Conservation (phyloP, 2,888 invertebrate species). For the Microdon myrmicae region DNA sequence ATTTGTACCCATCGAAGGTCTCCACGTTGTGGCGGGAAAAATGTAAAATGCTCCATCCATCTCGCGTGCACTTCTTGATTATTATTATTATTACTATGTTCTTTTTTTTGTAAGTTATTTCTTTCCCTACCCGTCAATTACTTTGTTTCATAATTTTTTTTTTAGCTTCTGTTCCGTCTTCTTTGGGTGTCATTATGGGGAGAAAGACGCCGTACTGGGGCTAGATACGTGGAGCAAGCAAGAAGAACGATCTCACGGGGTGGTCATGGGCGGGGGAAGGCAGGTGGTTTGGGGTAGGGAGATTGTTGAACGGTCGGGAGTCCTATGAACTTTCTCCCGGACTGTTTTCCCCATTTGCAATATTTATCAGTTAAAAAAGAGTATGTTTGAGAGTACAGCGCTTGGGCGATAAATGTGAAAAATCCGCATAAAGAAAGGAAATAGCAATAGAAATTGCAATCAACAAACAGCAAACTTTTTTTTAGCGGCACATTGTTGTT, state of each 20-base stretch:
- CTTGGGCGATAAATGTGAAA: slow-evolving; percentile 18
- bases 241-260: slow-evolving; percentile 12
- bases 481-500: too few species aligned
- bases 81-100: background rate
- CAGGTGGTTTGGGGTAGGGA: slow-evolving; percentile 9
- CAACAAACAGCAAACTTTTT: slow-evolving; percentile 25
- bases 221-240: too few species aligned
- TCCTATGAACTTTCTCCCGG: slow-evolving; percentile 40
- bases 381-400: slow-evolving; percentile 19
- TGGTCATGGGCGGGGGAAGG: slow-evolving; percentile 16
- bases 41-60: slow-evolving; percentile 36
- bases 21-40: slow-evolving; percentile 48
- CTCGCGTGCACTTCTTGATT: slow-evolving; percentile 11
- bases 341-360: slow-evolving; percentile 15
- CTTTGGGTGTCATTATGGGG: slow-evolving; percentile 45
- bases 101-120: slow-evolving; percentile 18
- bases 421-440: slow-evolving; percentile 31
- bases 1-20: slow-evolving; percentile 38
- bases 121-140: slow-evolving; percentile 24
- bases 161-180: slow-evolving; percentile 32
- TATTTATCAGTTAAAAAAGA: slow-evolving; percentile 22
- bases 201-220: slow-evolving; percentile 12
- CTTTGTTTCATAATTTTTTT: slow-evolving; percentile 34
- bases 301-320: slow-evolving; percentile 19
- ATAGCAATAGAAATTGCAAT: slow-evolving; percentile 30